These are phyloP conservation scores for Rhorus exstirpatorius DNA, from an alignment of 2,888 invertebrate species.

Conservation along the genomic window DNA sequence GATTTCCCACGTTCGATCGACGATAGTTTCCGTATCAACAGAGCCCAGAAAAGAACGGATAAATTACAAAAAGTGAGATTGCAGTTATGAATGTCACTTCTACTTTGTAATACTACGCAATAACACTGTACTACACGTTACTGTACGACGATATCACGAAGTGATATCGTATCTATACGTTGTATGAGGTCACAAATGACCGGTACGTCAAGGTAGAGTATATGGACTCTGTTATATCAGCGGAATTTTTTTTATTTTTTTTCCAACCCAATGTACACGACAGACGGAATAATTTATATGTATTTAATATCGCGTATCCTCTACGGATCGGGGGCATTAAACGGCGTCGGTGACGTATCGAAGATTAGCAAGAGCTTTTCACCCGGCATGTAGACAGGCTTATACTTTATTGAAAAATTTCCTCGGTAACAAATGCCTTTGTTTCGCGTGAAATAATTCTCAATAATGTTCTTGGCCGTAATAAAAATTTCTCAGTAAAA, in stretches of 20 bases:
- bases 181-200: background rate
- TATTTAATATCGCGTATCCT: conserved; percentile 34
- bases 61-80: conserved; percentile 13
- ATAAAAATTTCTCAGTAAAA: background rate
- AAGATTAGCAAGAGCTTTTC: conserved; percentile 48
- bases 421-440: background rate
- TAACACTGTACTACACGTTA: too few relatives aligned
- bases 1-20: background rate
- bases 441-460: background rate
- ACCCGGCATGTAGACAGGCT: conserved; percentile 26
- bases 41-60: conserved; percentile 18
- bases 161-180: background rate
- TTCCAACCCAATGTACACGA: conserved; percentile 21
- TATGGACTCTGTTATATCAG: background rate
- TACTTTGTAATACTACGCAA: background rate
- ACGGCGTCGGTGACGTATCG: conserved; percentile 34
- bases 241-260: conserved; percentile 31
- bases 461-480: too few relatives aligned
- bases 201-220: background rate
- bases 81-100: conserved; percentile 8
- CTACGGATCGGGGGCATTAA: conserved; percentile 46
- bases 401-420: conserved; percentile 5
- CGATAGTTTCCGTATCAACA: background rate
- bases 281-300: conserved; percentile 47
- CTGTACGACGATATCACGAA: background rate